phyloP scores from a whole-genome alignment of 2,888 invertebrate genomes.

The Cataglyphis albicans region DNA sequence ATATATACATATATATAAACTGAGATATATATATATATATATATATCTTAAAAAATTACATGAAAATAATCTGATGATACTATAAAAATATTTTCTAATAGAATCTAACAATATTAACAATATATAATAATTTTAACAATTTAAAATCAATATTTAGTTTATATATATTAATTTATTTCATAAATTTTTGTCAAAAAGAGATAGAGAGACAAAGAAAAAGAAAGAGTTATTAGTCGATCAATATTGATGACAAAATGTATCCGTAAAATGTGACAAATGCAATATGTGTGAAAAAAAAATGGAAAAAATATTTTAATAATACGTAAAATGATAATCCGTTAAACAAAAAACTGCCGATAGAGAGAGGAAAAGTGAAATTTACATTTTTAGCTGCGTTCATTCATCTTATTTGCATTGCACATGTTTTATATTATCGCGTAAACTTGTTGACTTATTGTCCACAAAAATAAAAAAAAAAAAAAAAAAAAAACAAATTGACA shows the following conservation, averaged over 20 bases:
- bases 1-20: no score
- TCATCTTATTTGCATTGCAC: slow-evolving; percentile 19
- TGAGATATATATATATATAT: no score
- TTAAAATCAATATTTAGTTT: neutral
- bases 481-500: slow-evolving; percentile 71
- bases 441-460: slow-evolving; percentile 6
- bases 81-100: neutral
- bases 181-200: neutral
- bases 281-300: neutral
- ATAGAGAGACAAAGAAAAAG: neutral
- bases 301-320: neutral
- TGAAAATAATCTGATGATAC: neutral
- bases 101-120: neutral
- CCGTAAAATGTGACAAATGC: neutral
- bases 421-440: slow-evolving; percentile 17
- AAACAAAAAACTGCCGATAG: neutral
- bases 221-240: neutral
- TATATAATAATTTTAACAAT: neutral
- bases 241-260: neutral
- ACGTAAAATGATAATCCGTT: neutral
- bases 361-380: neutral
- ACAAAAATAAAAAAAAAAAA: no score
- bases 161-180: neutral
- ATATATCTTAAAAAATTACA: neutral
- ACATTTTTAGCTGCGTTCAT: slow-evolving; percentile 32